Evolutionary conservation across 2,797 vertebrate species (phyloP).

Genomic region (Acanthiza pusilla): DNA sequence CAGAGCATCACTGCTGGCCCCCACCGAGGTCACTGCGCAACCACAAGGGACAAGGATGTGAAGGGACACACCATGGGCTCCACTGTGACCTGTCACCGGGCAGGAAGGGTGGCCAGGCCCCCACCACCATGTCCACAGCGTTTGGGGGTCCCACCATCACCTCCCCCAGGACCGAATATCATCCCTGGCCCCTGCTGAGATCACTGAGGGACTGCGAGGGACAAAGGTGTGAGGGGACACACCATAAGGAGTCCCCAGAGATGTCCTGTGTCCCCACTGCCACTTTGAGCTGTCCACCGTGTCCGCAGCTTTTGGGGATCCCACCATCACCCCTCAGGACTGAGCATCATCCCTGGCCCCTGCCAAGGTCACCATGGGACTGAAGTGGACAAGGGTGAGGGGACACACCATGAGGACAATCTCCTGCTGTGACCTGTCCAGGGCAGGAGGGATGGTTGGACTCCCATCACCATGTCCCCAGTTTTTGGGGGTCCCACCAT

Average conservation of each 20-base stretch:
- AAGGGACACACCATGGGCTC: neutral
- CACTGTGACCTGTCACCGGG: neutral
- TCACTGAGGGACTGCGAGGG: neutral
- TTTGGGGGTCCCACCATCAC: neutral
- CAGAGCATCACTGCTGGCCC: neutral
- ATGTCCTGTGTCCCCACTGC: neutral
- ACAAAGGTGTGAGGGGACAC: neutral
- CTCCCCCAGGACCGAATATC: neutral
- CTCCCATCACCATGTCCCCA: neutral
- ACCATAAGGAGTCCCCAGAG: neutral
- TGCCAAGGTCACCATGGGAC: neutral
- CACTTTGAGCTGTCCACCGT: neutral
- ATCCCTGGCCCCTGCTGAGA: accelerated
- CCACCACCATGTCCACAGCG: neutral
- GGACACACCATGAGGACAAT: neutral
- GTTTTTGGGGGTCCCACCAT: neutral
- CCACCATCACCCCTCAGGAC: neutral
- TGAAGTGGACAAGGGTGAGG: neutral
- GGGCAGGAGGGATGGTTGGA: neutral
- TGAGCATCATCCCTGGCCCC: neutral
- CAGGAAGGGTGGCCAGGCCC: neutral
- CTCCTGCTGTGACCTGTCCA: neutral
- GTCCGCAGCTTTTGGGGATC: neutral
- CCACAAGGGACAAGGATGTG: neutral
- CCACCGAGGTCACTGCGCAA: neutral